Base-by-base conservation (phyloP, 2,888 invertebrate genomes). In the Lycocerus yunnanus region DNA sequence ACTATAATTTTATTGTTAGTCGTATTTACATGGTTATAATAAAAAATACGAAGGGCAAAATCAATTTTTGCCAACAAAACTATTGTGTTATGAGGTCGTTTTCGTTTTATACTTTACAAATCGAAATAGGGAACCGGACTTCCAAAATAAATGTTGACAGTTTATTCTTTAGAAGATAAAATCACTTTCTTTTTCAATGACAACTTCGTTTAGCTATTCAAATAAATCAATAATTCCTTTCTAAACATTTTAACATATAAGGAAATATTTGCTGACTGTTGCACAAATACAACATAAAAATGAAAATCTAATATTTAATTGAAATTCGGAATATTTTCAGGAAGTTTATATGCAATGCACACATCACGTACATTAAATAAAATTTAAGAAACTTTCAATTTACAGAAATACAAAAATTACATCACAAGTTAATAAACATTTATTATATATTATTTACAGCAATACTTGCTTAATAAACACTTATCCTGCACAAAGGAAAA, bases 141-240 rank as follows among this genome's bases (percentile, higher is more conserved):
- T 66, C 66, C 71, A 71, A 71, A 71, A 66, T 21, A 58, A 71
- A 66, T 71, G 71, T 66, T 66, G 69, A 18, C 66, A 58, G 59
- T 66, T 66, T 66, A 21, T 70, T 43, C 21, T 65, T 69, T 73
- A 73, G 61, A 18, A 18, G 61, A 63, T 63, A 63, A 63, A 63
- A 63, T 63, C 61, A 63, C 61, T 63, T 63, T 68, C 60, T 73
- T 69, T 73, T 70, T 67, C 66, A 70, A 66, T 69, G 69, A 69
- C 66, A 72, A 18, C 43, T 69, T 67, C 59, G 75, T 72, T 75
- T 75, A 75, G 68, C 75, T 75, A 72, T 75, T 75, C 75, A 75
- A 75, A 75, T 75, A 75, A 75, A 75, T 75, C 75, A 69, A 75
- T 75, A 75, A 75, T 75, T 75, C 65, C 63, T 75, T 69, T 58